Percentiles rank a stretch among this genome's conserved stretches.
These are phyloP conservation scores for Ophion slaviceki DNA, from an alignment of 2,888 invertebrate genomes.

Conservation along the genomic window DNA sequence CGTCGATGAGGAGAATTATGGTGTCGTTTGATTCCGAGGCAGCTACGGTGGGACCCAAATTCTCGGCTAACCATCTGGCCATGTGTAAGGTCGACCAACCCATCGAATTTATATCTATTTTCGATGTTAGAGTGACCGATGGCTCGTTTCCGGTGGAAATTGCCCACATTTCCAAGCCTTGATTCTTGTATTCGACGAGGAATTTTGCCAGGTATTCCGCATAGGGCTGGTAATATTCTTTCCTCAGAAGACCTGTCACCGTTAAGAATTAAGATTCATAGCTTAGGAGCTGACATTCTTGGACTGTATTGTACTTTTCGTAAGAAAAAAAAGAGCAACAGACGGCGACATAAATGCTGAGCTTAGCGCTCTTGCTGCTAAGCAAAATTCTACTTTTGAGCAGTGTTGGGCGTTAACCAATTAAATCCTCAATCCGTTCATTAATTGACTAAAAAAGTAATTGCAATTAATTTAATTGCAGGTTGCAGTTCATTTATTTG, in stretches of 20 bases:
- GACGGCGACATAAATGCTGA: too few species aligned
- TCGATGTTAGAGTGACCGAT: slow-evolving; percentile 86
- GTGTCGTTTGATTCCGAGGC: slow-evolving; percentile 85
- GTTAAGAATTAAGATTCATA: background rate
- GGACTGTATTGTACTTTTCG: too few species aligned
- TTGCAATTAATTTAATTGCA: too few species aligned
- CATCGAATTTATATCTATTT: slow-evolving; percentile 88
- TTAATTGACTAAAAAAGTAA: too few species aligned
- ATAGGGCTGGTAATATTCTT: slow-evolving; percentile 89
- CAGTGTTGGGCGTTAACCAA: too few species aligned
- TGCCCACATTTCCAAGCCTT: slow-evolving; percentile 91
- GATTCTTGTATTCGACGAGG: slow-evolving; percentile 89
- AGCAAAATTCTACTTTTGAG: too few species aligned
- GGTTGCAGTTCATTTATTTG: too few species aligned
- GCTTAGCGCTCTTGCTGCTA: too few species aligned
- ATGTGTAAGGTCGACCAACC: slow-evolving; percentile 88
- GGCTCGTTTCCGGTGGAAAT: slow-evolving; percentile 96
- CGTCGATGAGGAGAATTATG: slow-evolving; percentile 91
- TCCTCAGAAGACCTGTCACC: slow-evolving; percentile 78
- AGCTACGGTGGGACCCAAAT: slow-evolving; percentile 90
- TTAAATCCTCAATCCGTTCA: too few species aligned
- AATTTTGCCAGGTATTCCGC: slow-evolving; percentile 93
- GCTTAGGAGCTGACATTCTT: too few species aligned
- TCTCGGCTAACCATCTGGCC: slow-evolving; percentile 88
- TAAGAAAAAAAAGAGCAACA: too few species aligned